Percentiles rank a stretch among this genome's conserved stretches.
phyloP scores from a whole-genome alignment of 2,888 invertebrate species.

The Diarsia dahlii region DNA sequence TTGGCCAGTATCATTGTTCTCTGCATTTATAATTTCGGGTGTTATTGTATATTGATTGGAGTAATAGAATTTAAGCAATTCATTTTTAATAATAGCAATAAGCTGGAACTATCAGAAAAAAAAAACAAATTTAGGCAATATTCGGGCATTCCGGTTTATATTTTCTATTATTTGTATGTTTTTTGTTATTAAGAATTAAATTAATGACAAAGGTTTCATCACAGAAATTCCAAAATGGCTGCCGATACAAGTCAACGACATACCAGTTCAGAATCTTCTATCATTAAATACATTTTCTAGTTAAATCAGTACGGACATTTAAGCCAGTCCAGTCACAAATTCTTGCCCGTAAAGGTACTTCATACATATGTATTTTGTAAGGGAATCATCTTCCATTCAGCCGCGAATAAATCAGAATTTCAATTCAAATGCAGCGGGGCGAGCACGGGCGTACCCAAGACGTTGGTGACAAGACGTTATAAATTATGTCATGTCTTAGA shows the following conservation, averaged over 20 bases:
- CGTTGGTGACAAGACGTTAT: no score
- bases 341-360: conserved; percentile 33
- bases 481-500: no score
- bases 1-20: no score
- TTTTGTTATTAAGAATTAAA: neutral
- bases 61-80: neutral
- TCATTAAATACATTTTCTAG: neutral
- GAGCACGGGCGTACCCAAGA: no score
- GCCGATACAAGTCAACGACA: neutral
- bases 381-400: conserved; percentile 54
- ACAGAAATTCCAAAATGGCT: conserved; percentile 17
- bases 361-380: conserved; percentile 55
- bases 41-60: neutral
- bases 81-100: neutral
- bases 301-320: neutral
- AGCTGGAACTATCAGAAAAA: neutral
- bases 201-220: neutral
- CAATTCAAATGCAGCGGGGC: conserved; percentile 48
- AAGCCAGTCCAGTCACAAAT: conserved; percentile 1
- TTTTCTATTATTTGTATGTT: neutral
- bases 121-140: neutral
- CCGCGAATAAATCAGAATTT: conserved; percentile 55
- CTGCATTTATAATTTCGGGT: neutral
- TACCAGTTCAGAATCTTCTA: neutral
- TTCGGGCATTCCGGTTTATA: neutral